Evolutionary conservation across 2,888 invertebrate species (phyloP).

Genomic region (Endotricha flammealis): DNA sequence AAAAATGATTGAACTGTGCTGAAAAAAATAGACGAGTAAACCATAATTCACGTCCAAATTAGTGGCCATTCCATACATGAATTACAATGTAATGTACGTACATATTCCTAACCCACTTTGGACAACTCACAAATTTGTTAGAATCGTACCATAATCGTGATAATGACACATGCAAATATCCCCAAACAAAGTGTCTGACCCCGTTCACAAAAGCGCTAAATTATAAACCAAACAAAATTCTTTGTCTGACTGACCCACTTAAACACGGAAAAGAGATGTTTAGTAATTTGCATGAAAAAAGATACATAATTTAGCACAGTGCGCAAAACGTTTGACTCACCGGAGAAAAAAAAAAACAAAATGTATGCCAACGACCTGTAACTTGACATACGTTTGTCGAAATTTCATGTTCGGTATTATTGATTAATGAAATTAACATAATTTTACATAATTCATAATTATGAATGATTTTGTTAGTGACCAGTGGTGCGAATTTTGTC

Average conservation of each 20-base stretch:
- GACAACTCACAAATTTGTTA: neutral
- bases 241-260: constrained; percentile 22
- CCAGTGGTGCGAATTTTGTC: neutral
- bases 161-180: neutral
- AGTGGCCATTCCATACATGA: no score
- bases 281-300: constrained; percentile 17
- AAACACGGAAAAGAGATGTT: constrained; percentile 17
- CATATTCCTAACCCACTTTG: constrained; percentile 3
- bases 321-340: constrained; percentile 7
- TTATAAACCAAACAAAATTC: constrained; percentile 5
- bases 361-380: constrained; percentile 7
- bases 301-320: constrained; percentile 3
- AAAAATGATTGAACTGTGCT: no score
- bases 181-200: neutral
- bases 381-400: constrained; percentile 1
- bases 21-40: no score
- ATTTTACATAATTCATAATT: constrained; percentile 1
- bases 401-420: constrained; percentile 2
- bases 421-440: neutral
- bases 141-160: neutral
- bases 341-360: constrained; percentile 9
- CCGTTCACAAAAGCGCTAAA: constrained; percentile 14
- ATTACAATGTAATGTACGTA: no score
- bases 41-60: no score
- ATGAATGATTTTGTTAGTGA: neutral